Percentiles rank a stretch among this genome's conserved stretches.
These are phyloP conservation scores for Chaetorhynchus papuensis DNA, from an alignment of 2,113 vertebrate species.

Conservation along the genomic window DNA sequence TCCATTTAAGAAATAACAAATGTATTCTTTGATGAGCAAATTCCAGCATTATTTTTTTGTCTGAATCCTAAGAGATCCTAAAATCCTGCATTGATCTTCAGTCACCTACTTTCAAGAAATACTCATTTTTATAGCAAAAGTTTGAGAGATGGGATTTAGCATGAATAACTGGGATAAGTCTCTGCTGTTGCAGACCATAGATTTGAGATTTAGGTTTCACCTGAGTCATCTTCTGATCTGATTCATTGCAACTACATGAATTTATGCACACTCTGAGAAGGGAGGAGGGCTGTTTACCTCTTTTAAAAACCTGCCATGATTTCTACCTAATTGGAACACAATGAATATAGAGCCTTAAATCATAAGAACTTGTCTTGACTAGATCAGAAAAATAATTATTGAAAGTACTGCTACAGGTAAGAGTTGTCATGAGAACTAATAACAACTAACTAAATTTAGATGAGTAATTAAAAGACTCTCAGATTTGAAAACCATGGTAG, in stretches of 20 bases:
- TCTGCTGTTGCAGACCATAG: background rate
- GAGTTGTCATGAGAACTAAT: background rate
- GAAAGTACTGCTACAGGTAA: background rate
- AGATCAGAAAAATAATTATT: background rate
- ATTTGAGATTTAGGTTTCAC: background rate
- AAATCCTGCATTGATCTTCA: background rate
- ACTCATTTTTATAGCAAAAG: background rate
- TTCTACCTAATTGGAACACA: background rate
- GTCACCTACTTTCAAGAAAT: background rate
- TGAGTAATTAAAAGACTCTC: background rate
- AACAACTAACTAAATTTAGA: background rate
- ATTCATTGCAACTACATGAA: background rate
- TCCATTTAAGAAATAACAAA: background rate
- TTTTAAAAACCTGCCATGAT: background rate
- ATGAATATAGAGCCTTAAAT: background rate
- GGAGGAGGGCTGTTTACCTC: background rate
- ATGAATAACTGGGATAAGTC: background rate
- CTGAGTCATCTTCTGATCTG: fast-evolving
- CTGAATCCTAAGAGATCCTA: background rate
- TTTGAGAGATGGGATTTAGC: background rate
- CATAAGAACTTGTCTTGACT: background rate
- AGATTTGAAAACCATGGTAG: background rate
- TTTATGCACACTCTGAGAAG: background rate
- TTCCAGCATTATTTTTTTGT: background rate
- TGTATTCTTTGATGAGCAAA: background rate